A percentile compares a stretch with the other conserved stretches of the same genome.
These are phyloP conservation scores for Suncus etruscus DNA, from an alignment of 2,113 vertebrate species.

Conservation along the genomic window DNA sequence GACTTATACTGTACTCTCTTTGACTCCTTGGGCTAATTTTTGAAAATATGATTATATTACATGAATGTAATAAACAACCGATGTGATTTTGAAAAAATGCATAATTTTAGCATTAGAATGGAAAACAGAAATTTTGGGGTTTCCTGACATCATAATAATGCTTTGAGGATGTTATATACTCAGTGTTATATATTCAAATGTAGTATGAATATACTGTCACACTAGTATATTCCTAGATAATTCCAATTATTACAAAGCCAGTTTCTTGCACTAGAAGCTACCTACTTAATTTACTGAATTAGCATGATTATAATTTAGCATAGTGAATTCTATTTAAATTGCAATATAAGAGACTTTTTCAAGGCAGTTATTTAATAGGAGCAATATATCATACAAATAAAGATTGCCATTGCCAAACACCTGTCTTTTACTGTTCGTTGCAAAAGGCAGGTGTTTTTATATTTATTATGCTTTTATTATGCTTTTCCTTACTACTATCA, in stretches of 20 bases:
- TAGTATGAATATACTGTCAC: not conserved
- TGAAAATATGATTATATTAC: too few species aligned
- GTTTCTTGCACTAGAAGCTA: slow-evolving; percentile 17
- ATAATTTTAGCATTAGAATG: slow-evolving; percentile 43
- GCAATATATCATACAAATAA: not conserved
- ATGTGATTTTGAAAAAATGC: slow-evolving; percentile 36
- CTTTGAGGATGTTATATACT: slow-evolving; percentile 16
- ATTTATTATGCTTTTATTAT: slow-evolving; percentile 22
- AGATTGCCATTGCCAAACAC: not conserved
- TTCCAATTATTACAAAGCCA: slow-evolving; percentile 36
- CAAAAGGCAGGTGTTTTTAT: slow-evolving; percentile 54
- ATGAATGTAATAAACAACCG: slow-evolving; percentile 23
- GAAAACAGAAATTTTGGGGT: slow-evolving; percentile 30
- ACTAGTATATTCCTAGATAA: not conserved
- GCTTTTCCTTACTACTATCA: slow-evolving; percentile 35
- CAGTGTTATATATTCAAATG: too few species aligned
- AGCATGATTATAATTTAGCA: slow-evolving; percentile 48
- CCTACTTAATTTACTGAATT: slow-evolving; percentile 39
- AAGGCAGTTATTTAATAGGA: not conserved
- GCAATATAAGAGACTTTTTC: slow-evolving; percentile 22
- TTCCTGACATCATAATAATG: slow-evolving; percentile 23
- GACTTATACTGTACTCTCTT: too few species aligned
- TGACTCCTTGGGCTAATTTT: too few species aligned
- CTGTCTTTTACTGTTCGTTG: slow-evolving; percentile 37
- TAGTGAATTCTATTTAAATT: slow-evolving; percentile 43